phyloP scores from a whole-genome alignment of 2,888 invertebrate genomes.

The Galeruca laticollis region DNA sequence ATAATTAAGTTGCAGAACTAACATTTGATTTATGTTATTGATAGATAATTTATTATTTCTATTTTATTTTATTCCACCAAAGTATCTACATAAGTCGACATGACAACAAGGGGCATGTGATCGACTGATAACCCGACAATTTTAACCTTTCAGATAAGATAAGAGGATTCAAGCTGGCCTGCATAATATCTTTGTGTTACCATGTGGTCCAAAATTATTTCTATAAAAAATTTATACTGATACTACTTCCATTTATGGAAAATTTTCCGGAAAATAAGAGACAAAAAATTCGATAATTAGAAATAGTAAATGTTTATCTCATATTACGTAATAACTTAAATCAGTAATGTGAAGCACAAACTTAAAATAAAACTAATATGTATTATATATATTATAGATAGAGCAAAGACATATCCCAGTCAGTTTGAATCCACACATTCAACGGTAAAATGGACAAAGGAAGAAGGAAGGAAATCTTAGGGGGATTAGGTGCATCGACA shows the following conservation, averaged over 20 bases:
- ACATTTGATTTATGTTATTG: background rate
- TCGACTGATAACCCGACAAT: slow-evolving; percentile 60
- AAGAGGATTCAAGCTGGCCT: slow-evolving; percentile 43
- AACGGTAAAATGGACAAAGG: too few species aligned
- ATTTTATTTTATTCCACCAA: background rate
- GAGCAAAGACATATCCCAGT: too few species aligned
- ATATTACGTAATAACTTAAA: too few species aligned
- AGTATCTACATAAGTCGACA: slow-evolving; percentile 36
- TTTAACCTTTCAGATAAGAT: slow-evolving; percentile 58
- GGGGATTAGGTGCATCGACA: too few species aligned
- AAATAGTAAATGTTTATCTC: too few species aligned
- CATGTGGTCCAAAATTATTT: slow-evolving; percentile 28
- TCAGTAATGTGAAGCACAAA: too few species aligned
- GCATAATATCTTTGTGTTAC: slow-evolving; percentile 39
- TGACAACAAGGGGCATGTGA: slow-evolving; percentile 61
- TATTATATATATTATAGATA: too few species aligned
- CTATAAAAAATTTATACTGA: background rate
- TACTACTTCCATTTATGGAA: background rate
- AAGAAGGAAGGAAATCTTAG: too few species aligned
- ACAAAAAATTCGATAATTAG: too few species aligned
- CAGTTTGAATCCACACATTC: too few species aligned
- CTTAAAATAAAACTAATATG: too few species aligned
- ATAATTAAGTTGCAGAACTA: background rate
- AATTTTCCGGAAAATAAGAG: too few species aligned
- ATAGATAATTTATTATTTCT: background rate